phyloP scores from a whole-genome alignment of 2,113 vertebrate species.

The Phalacrocorax brasilianus region DNA sequence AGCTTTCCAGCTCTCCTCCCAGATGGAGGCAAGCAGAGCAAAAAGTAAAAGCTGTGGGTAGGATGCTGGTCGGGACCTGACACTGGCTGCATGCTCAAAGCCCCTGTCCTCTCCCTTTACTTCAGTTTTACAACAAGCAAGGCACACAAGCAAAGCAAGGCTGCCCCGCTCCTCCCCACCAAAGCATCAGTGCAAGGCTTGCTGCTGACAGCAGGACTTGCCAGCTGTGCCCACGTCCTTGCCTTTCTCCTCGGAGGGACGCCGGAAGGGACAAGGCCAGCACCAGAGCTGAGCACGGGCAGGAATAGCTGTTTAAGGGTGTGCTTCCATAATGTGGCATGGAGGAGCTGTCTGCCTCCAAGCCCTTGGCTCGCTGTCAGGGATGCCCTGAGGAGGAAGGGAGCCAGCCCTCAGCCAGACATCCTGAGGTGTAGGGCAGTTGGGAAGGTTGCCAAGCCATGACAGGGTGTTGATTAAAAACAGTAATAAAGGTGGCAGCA shows the following conservation, averaged over 20 bases:
- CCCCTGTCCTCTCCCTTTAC: background rate
- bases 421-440: background rate
- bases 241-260: background rate
- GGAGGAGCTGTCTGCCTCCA: background rate
- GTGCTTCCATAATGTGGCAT: background rate
- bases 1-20: background rate
- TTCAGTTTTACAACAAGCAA: background rate
- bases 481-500: background rate
- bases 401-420: background rate
- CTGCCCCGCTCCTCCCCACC: background rate
- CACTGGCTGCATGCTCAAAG: background rate
- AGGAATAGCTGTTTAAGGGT: background rate
- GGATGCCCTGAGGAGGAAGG: background rate
- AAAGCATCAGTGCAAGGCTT: background rate
- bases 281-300: background rate
- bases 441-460: background rate
- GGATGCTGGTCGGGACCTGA: background rate
- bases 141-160: background rate
- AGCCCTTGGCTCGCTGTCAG: background rate
- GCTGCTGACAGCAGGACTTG: background rate
- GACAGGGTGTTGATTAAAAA: slow-evolving; percentile 4
- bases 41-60: background rate
- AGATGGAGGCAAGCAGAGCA: background rate
- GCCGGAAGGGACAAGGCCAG: background rate
- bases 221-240: background rate